Evolutionary conservation across 1,140 invertebrate genomes (phyloP), one percentile per base, ranked within the genome.

Genomic region (Brevipalpus yothersi): DNA sequence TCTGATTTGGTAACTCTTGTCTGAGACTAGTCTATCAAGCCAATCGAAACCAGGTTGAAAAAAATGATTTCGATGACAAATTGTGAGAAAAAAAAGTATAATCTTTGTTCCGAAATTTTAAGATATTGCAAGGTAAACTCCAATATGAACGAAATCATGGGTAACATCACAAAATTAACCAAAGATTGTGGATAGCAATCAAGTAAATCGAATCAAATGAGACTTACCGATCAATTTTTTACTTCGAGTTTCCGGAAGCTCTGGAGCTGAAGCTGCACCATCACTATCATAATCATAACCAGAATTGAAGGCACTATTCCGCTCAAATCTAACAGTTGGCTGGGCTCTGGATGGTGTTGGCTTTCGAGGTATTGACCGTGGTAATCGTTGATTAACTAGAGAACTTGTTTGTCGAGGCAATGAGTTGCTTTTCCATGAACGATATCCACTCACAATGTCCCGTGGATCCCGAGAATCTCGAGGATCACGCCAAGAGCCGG

Each of bases 181-280:
- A 2, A 31, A 31, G 31, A 31, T 31, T 31, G 31, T 31, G 31
- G 31, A 31, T 31, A 5, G 2, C 5, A 31, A 31, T 31, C 31
- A 31, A 31, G 2, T 5, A 5, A 31, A 31, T 3, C 31, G 5
- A 31, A 5, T 5, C 5, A 31, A 31, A 31, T 31, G 31, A 5
- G 5, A 31, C 31, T 31, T 31, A 49, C 53, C 59, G 9, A 54
- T 21, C 12, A 19, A 41, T n/a, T 54, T 53, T 21, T 19, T 41
- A 15, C 61, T 51, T 49, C 58, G 43, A 10, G 31, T 41, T 51
- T 61, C 59, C 51, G 71, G 68, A 65, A 72, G 67, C 73, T 86
- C 84, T 5, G 84, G 83, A 42, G 83, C 84, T 47, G 83, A 84
- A 39, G 84, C 73, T 54, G 82, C 81, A 42, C 84, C 83, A 70